phyloP scores from a whole-genome alignment of 2,888 invertebrate species.

The Latheticus oryzae region DNA sequence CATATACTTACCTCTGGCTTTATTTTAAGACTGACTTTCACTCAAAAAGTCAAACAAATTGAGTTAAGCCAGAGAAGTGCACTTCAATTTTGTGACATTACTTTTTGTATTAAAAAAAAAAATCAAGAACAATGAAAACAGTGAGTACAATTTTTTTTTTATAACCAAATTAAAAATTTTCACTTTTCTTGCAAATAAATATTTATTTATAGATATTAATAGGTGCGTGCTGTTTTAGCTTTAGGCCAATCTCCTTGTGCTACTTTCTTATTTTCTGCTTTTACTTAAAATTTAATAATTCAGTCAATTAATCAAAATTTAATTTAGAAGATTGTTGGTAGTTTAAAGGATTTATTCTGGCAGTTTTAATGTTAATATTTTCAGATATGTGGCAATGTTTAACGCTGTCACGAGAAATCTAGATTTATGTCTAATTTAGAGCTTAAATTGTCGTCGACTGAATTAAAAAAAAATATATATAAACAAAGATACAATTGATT shows the following conservation, averaged over 20 bases:
- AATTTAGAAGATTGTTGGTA: too few species aligned
- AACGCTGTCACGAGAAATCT: slow-evolving; percentile 18
- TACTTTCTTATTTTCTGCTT: too few species aligned
- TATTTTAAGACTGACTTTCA: slow-evolving; percentile 17
- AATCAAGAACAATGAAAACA: slow-evolving; percentile 20
- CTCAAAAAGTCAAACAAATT: slow-evolving; percentile 10
- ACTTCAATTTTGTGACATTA: too few species aligned
- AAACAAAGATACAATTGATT: too few species aligned
- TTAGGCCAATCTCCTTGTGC: slow-evolving; percentile 14
- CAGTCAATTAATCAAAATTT: slow-evolving; percentile 20
- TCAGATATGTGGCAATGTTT: slow-evolving; percentile 15
- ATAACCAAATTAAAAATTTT: slow-evolving; percentile 3
- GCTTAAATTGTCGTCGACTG: slow-evolving; percentile 7
- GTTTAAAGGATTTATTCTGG: too few species aligned
- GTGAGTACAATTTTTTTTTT: slow-evolving; percentile 5
- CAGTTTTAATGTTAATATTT: slow-evolving; percentile 21
- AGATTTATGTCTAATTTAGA: slow-evolving; percentile 21
- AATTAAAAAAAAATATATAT: slow-evolving; percentile 20
- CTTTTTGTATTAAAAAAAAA: slow-evolving; percentile 4
- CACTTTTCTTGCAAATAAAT: too few species aligned
- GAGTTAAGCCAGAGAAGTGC: slow-evolving; percentile 3
- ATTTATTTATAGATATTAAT: too few species aligned
- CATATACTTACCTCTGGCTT: not conserved
- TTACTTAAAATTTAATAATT: slow-evolving; percentile 4
- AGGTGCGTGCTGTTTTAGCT: not conserved